Evolutionary conservation across 2,888 invertebrate species (phyloP).

Genomic region (Eueremaeus valkanovi): DNA sequence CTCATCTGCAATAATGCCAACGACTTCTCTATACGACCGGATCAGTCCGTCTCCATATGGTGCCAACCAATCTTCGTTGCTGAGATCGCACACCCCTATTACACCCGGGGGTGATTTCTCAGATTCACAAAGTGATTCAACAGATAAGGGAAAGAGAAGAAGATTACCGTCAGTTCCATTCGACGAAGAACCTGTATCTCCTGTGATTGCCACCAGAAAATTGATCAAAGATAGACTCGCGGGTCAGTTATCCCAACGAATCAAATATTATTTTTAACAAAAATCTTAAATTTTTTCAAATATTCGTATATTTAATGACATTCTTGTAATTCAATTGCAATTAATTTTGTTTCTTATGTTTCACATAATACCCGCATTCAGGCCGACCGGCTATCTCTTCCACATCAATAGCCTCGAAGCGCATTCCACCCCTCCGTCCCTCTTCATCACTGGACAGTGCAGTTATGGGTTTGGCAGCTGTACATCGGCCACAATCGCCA

Average conservation of each 20-base stretch:
- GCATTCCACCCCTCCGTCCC: slow-evolving; percentile 33
- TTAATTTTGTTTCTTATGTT: too few species aligned
- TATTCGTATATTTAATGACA: too few species aligned
- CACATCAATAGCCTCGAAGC: not conserved
- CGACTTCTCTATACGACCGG: not conserved
- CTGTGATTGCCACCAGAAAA: slow-evolving; percentile 34
- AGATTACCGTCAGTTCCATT: slow-evolving; percentile 40
- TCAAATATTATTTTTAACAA: not conserved
- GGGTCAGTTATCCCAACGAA: slow-evolving; percentile 29
- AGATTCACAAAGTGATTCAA: slow-evolving; percentile 38
- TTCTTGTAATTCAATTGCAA: too few species aligned
- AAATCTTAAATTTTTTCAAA: not conserved
- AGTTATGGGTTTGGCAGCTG: not conserved
- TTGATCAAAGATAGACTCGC: slow-evolving; percentile 40
- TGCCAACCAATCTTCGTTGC: not conserved
- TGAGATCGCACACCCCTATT: slow-evolving; percentile 3
- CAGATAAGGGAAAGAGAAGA: slow-evolving; percentile 34
- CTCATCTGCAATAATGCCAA: slow-evolving; percentile 10
- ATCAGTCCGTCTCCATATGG: slow-evolving; percentile 3
- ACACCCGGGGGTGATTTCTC: slow-evolving; percentile 1
- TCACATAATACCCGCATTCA: too few species aligned
- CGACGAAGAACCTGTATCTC: slow-evolving; percentile 42
- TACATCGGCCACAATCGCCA: slow-evolving; percentile 36
- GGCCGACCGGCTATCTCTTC: slow-evolving; percentile 12
- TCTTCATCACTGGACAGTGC: slow-evolving; percentile 40